Base-by-base conservation (phyloP, 2,888 invertebrate species). In the Scaptomyza cyrtandrae region DNA sequence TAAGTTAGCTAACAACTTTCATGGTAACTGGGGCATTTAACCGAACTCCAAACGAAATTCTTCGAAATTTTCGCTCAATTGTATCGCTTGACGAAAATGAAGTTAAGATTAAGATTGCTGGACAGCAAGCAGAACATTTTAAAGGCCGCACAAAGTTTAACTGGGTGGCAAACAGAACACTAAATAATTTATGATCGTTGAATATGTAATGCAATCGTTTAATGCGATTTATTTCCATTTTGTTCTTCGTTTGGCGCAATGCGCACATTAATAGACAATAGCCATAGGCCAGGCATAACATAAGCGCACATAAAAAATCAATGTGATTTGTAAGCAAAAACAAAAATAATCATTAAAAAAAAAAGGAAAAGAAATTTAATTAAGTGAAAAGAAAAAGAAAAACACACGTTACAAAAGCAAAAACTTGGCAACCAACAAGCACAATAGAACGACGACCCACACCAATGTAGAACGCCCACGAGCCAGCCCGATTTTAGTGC, bases 401-500 rank as follows among this genome's bases (percentile, higher is more conserved):
- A 39, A 43, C 35, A 58, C 58, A 71, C 55, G 46, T 31, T 55
- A 16, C 37, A 43, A 50, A 53, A 31, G 37, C 53, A 46, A 50
- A 59, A 65, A 65, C 55, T 76, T 76, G 72, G 72, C 71, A 63
- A 14, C 14, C 29, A 24, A 33, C 39, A 6, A 33, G 24, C 29
- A 52, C 31, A 49, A 49, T 39, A 52, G 24, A n/a, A 27, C n/a
- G 41, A 10, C 41, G 41, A 10, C 41, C 16, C 41, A 41, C 44
- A 44, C 43, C 43, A 44, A 45, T 66, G 14, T 41, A 16, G 33
- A 64, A 57, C 73, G 39, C 58, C 46, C 53, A 48, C 53, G 39
- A 41, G n/a, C 24, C 41, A 61, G 45, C 35, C 60, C 39, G 61
- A 72, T 72, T 75, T 75, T 62, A 24, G 45, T 44, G 60, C 58